Evolutionary conservation across 2,113 vertebrate species (phyloP), one percentile per base, ranked within the genome.

Genomic region (Rhynchomys soricoides): DNA sequence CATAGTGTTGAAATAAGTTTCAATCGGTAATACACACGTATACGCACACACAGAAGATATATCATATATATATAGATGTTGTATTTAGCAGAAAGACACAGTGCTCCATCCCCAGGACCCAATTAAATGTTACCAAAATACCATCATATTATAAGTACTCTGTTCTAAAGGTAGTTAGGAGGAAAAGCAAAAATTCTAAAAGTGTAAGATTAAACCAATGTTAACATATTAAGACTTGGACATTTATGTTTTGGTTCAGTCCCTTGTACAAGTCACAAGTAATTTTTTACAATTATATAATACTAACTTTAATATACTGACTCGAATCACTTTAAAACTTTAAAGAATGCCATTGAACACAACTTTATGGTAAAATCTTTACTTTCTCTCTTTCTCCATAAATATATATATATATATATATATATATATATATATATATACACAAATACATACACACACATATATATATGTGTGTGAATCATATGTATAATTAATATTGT

Each of bases 41-140:
- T 12, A 26, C 1, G 40, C 52, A 83, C 9, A 78, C 7, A 64
- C 9, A 64, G 24, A 26, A 64, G 62, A n/a, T 37, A 57, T n/a
- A 3, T 16, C n/a, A 22, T 57, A 16, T 16, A 57, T 12, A 45
- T 45, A 75, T 48, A 66, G 26, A 16, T n/a, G 26, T 1, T 81
- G 50, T 4, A 78, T 19, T 89, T 93, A 70, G 19, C 59, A 77
- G 7, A 10, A 10, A 96, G 93, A 77, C 13, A 81, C 45, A 59
- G 11, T 73, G 13, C 19, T 88, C 29, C 24, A 3, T 7, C 37
- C 37, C 40, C 22, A n/a, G 10, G 9, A 93, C 68, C 24, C 62
- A 96, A 86, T 81, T 86, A 77, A 81, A 93, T 92, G 2, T 9
- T 86, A 88, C 3, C 79, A 78, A 94, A 93, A 64, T 40, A 57